phyloP scores from a whole-genome alignment of 1,140 invertebrate genomes.

The Drosophila ficusphila region DNA sequence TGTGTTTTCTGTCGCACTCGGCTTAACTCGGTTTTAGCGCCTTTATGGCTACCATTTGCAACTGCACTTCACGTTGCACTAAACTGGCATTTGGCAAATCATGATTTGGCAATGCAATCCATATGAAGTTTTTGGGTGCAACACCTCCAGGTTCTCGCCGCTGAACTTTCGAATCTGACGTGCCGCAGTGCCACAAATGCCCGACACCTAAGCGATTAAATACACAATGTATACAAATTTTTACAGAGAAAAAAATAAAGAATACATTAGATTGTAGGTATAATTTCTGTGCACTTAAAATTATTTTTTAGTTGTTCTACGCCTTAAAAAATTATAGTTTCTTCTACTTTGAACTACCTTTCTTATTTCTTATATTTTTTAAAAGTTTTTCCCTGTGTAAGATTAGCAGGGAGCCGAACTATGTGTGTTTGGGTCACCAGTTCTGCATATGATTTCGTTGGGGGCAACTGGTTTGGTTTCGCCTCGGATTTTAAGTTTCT shows the following conservation, averaged over 20 bases:
- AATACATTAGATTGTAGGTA: too few species aligned
- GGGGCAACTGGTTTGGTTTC: constrained; percentile 44
- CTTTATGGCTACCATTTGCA: not conserved
- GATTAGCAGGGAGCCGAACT: not conserved
- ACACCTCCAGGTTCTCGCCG: constrained; percentile 29
- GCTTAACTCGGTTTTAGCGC: not conserved
- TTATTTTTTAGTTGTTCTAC: too few species aligned
- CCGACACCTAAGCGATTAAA: constrained; percentile 58
- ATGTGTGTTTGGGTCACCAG: constrained; percentile 39
- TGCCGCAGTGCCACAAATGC: constrained; percentile 60
- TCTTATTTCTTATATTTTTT: not conserved
- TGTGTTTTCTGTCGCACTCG: constrained; percentile 24
- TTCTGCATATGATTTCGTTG: constrained; percentile 48
- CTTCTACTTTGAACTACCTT: too few species aligned
- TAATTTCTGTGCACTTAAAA: too few species aligned
- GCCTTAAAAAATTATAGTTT: too few species aligned
- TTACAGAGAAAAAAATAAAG: not conserved
- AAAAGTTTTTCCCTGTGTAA: not conserved
- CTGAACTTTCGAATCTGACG: constrained; percentile 75
- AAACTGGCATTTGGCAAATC: constrained; percentile 59
- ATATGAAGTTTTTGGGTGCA: constrained; percentile 27
- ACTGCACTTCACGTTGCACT: constrained; percentile 19
- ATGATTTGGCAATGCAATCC: constrained; percentile 26
- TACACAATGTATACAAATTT: constrained; percentile 25
- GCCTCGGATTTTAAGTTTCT: constrained; percentile 23